phyloP scores from a whole-genome alignment of 1,140 invertebrate genomes.

The Listronotus bonariensis region DNA sequence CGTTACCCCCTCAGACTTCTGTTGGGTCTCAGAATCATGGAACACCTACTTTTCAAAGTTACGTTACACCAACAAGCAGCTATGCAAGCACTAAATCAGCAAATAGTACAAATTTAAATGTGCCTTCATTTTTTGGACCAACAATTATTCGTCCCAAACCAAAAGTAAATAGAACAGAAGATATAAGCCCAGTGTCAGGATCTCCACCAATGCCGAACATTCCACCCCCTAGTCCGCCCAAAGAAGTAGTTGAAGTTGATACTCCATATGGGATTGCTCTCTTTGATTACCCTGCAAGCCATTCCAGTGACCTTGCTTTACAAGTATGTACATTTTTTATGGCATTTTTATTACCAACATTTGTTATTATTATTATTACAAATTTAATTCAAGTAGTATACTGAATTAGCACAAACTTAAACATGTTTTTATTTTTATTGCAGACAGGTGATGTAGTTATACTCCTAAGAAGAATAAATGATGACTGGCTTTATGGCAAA shows the following conservation, averaged over 20 bases:
- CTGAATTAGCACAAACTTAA: constrained; percentile 7
- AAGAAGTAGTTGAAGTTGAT: constrained; percentile 55
- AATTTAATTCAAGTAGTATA: not conserved
- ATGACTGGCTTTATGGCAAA: constrained; percentile 76
- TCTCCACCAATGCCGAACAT: constrained; percentile 79
- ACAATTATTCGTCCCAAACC: constrained; percentile 51
- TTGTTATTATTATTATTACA: too few relatives aligned
- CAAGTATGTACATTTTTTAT: constrained; percentile 59
- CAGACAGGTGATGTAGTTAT: constrained; percentile 74
- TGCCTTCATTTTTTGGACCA: constrained; percentile 43
- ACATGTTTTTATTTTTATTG: constrained; percentile 43
- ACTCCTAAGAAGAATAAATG: constrained; percentile 69
- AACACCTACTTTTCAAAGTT: constrained; percentile 25
- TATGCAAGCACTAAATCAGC: constrained; percentile 18
- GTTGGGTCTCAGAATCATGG: constrained; percentile 6
- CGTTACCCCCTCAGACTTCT: constrained; percentile 20
- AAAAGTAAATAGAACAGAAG: constrained; percentile 37
- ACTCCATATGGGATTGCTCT: constrained; percentile 71
- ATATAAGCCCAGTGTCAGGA: constrained; percentile 43
- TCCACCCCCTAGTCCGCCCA: constrained; percentile 73
- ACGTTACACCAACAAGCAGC: constrained; percentile 1
- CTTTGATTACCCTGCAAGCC: constrained; percentile 72
- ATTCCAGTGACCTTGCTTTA: constrained; percentile 73
- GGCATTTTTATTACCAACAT: too few relatives aligned
- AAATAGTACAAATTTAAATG: constrained; percentile 29